Base-by-base conservation (phyloP, 2,797 vertebrate species). In the Lophius americanus region DNA sequence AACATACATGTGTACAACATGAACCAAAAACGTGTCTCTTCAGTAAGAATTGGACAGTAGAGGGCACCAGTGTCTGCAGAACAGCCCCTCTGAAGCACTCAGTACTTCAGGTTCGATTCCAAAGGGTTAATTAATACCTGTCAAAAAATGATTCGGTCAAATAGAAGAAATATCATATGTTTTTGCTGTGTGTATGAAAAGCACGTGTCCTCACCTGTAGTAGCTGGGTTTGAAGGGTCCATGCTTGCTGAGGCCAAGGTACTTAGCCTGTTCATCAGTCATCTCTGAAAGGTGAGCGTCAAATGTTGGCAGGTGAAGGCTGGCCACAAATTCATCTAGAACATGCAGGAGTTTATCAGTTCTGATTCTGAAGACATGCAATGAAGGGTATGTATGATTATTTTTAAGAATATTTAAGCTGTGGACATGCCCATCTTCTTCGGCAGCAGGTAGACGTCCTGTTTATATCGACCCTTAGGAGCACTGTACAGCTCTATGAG, bases 141-240 rank as follows among this genome's bases (percentile, higher is more conserved):
- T 66, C 9, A 49, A 0, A 68, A 54, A 65, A 2, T 35, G 2
- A 4, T 32, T 53, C 0, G 38, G 23, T 73, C 50, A 70, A 11
- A 74, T n/a, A 42, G 2, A 42, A 11, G 13, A 13, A 1, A 38
- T 32, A 59, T 13, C 1, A 0, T 13, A 2, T 39, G n/a, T 32
- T 33, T 58, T 23, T 23, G 33, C 4, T 66, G 0, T 50, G 1
- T 60, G 48, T 57, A 11, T 12, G 14, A 32, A 51, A 36, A 13
- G 7, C 3, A 2, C 2, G 2, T 37, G 8, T 59, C 13, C 41
- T 81, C 69, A 96, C 97, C 96, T 96, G 94, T 99, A 98, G 89
- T 96, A 96, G 89, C 94, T 96, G 42, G 95, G 95, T 90, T 99
- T 99, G 87, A 98, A 99, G 56, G 97, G 97, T 8, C 97, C 97